Percentiles rank a stretch among this genome's conserved stretches.
phyloP scores from a whole-genome alignment of 64 coral and sea anemone species.

The Actinia equina region DNA sequence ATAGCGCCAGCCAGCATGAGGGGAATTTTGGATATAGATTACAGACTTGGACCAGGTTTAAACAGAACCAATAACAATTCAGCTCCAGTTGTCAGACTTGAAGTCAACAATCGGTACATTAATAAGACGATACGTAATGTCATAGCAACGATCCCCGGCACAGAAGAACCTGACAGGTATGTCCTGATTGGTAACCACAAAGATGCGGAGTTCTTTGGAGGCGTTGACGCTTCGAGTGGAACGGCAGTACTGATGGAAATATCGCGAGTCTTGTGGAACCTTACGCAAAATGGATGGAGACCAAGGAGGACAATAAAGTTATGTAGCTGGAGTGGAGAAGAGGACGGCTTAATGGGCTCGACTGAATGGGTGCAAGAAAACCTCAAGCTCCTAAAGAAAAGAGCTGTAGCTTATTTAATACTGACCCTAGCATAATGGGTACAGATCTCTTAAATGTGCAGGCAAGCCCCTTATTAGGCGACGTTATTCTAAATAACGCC shows the following conservation, averaged over 20 bases:
- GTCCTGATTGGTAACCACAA: not conserved
- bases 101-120: too few species aligned
- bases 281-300: slow-evolving; percentile 41
- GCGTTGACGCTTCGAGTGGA: slow-evolving; percentile 57
- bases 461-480: slow-evolving; percentile 1
- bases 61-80: too few species aligned
- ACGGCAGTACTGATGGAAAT: slow-evolving; percentile 54
- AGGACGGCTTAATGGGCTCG: slow-evolving; percentile 34
- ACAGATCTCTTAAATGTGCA: slow-evolving; percentile 9
- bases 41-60: too few species aligned
- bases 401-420: slow-evolving; percentile 46
- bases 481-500: slow-evolving; percentile 32
- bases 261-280: slow-evolving; percentile 21
- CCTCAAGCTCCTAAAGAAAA: slow-evolving; percentile 16
- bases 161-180: too few species aligned
- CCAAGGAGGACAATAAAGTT: slow-evolving; percentile 47
- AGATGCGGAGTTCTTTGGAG: slow-evolving; percentile 64
- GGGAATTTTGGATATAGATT: too few species aligned
- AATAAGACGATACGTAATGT: too few species aligned
- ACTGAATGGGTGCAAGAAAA: slow-evolving; percentile 56
- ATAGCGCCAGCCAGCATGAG: too few species aligned
- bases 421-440: slow-evolving; percentile 29
- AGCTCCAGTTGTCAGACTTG: too few species aligned
- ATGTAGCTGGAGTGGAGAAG: slow-evolving; percentile 47
- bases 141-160: too few species aligned